Conservation (phyloP, 2,113 vertebrate species). For the Chlorodrepanis virens region DNA sequence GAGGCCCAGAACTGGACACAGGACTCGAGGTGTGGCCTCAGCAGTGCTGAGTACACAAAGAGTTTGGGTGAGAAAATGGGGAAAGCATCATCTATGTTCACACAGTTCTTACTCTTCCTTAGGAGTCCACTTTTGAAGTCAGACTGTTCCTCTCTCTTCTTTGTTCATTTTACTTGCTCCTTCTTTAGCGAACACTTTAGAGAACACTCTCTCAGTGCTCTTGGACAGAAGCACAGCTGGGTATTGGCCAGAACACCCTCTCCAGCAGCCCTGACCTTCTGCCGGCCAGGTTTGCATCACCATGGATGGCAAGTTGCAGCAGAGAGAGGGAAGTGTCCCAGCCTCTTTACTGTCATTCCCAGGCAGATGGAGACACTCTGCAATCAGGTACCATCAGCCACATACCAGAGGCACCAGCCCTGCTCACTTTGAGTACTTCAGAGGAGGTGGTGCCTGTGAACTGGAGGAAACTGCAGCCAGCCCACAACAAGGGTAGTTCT, state of each 20-base stretch:
- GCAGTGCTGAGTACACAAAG: not conserved
- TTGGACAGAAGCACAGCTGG: not conserved
- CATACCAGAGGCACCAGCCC: not conserved
- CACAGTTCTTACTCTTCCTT: not conserved
- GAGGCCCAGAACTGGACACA: not conserved
- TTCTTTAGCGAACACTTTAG: not conserved
- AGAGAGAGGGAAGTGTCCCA: not conserved
- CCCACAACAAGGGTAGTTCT: not conserved
- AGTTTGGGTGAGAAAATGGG: not conserved
- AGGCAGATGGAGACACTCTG: not conserved
- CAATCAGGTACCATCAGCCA: not conserved
- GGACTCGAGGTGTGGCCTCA: rapidly evolving
- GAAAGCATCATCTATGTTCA: rapidly evolving
- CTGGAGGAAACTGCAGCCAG: not conserved
- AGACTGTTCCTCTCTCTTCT: not conserved
- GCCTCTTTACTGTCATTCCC: not conserved
- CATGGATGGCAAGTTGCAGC: not conserved
- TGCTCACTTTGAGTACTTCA: not conserved
- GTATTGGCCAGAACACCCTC: not conserved
- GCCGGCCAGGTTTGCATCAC: not conserved
- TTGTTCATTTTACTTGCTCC: not conserved
- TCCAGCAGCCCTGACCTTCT: not conserved
- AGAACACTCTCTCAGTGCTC: not conserved
- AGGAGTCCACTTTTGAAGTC: not conserved
- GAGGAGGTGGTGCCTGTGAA: not conserved